Evolutionary conservation across 2,113 vertebrate genomes (phyloP).

Genomic region (Lophius piscatorius): DNA sequence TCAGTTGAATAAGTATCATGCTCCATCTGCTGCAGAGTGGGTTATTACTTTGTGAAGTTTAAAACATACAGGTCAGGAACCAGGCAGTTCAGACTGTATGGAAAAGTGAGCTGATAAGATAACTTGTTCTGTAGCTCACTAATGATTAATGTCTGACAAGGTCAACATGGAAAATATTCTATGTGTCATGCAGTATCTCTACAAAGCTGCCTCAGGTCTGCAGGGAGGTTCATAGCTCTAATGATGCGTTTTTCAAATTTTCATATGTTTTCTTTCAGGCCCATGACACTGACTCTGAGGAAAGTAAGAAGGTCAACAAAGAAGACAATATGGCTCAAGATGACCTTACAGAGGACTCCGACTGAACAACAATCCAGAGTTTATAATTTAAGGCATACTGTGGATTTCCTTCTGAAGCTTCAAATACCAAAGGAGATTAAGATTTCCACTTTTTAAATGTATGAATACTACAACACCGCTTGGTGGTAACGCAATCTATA

Average conservation of each 20-base stretch:
- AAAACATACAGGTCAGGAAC: not conserved
- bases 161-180: not conserved
- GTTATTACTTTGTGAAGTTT: not conserved
- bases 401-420: not conserved
- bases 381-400: not conserved
- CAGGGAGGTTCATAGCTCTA: not conserved
- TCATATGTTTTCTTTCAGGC: constrained; percentile 42
- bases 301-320: constrained; percentile 32
- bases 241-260: constrained; percentile 2
- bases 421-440: not conserved
- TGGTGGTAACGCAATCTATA: not conserved
- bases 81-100: constrained; percentile 28
- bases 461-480: not conserved
- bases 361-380: constrained; percentile 21
- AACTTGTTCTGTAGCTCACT: constrained; percentile 10
- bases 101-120: constrained; percentile 43
- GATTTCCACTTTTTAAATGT: constrained; percentile 4
- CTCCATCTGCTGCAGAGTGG: not conserved
- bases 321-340: constrained; percentile 51
- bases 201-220: not conserved
- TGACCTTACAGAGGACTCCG: constrained; percentile 67
- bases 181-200: not conserved
- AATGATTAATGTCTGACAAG: constrained; percentile 38
- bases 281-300: constrained; percentile 59
- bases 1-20: not conserved